Conservation (phyloP, 1,140 invertebrate genomes). For the Ditylenchus dipsaci region DNA sequence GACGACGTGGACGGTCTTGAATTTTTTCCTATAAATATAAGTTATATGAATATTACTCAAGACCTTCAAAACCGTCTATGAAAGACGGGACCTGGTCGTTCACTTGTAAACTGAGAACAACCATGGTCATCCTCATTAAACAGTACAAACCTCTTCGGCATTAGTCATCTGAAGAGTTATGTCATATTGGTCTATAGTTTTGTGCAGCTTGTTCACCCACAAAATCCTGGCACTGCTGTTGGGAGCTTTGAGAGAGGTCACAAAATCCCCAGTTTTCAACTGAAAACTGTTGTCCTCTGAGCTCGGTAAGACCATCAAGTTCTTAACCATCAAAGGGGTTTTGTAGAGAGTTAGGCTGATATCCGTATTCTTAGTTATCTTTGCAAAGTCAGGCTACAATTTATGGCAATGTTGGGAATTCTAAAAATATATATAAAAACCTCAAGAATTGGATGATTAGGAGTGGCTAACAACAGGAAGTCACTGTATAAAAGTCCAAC, state of each 20-base stretch:
- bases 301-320: neutral
- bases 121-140: constrained; percentile 28
- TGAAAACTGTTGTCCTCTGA: neutral
- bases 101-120: too few relatives aligned
- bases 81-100: too few relatives aligned
- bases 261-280: neutral
- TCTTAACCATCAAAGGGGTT: neutral
- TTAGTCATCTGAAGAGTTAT: constrained; percentile 26
- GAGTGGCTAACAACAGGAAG: constrained; percentile 39
- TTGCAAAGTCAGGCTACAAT: neutral
- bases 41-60: too few relatives aligned
- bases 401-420: neutral
- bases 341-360: neutral
- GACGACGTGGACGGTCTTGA: too few relatives aligned
- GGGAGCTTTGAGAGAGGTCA: neutral
- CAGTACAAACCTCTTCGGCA: constrained; percentile 14
- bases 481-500: constrained; percentile 44
- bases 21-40: too few relatives aligned
- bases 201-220: constrained; percentile 22
- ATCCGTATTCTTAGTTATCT: neutral
- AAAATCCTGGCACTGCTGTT: neutral
- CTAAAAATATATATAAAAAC: constrained; percentile 7
- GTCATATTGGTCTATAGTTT: constrained; percentile 37
- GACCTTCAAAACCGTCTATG: too few relatives aligned
- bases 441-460: constrained; percentile 27